Conservation (phyloP, 1,140 invertebrate genomes). For the Chrysoperla carnea region DNA sequence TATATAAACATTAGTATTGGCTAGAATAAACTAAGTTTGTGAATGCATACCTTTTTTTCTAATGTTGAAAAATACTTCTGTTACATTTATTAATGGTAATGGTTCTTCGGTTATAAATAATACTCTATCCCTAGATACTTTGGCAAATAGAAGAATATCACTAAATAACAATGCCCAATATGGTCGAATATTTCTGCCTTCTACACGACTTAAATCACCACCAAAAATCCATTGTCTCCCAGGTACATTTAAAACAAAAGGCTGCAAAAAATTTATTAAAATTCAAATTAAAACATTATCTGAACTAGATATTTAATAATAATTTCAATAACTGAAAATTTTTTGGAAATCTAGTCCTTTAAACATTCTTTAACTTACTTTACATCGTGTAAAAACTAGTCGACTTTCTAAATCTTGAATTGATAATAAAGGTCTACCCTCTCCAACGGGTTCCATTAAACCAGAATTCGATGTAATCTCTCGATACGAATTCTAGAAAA, state of each 20-base stretch:
- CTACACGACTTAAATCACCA: conserved; percentile 61
- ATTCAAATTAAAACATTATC: too few relatives aligned
- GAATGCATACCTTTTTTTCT: conserved; percentile 51
- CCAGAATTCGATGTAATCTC: conserved; percentile 64
- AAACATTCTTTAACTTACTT: conserved; percentile 26
- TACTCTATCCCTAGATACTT: conserved; percentile 65
- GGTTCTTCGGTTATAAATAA: conserved; percentile 75
- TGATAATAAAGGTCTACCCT: conserved; percentile 58
- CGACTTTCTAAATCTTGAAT: conserved; percentile 66
- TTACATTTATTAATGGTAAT: conserved; percentile 52
- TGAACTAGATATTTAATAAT: too few relatives aligned
- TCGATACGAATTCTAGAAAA: conserved; percentile 40
- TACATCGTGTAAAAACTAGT: conserved; percentile 72
- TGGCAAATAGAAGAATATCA: conserved; percentile 67
- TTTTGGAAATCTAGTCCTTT: neutral
- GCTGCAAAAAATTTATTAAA: conserved; percentile 26
- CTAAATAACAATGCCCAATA: conserved; percentile 71
- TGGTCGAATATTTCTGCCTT: conserved; percentile 58
- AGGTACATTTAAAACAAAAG: conserved; percentile 60
- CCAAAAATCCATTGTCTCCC: conserved; percentile 77
- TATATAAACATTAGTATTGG: conserved; percentile 2
- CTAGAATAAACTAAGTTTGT: conserved; percentile 1
- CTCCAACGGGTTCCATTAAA: conserved; percentile 63
- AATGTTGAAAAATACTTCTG: conserved; percentile 66
- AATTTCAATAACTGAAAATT: neutral